Percentiles rank a stretch among this genome's conserved stretches.
Conservation (phyloP, 2,113 vertebrate genomes). For the Saguinus imperator region DNA sequence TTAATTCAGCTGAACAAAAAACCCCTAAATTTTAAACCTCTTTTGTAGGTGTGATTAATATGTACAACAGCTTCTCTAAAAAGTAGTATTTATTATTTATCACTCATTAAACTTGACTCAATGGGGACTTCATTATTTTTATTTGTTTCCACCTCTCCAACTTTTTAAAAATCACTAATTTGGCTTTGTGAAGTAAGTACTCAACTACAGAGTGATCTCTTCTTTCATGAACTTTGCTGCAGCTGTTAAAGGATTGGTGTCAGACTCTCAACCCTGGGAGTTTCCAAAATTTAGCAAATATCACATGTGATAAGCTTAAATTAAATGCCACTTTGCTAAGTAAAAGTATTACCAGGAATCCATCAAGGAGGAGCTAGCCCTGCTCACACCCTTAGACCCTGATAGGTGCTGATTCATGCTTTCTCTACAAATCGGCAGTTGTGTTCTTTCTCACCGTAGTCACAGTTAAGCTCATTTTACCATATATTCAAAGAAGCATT, state of each 20-base stretch:
- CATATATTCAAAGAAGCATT: constrained; percentile 16
- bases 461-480: background rate
- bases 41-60: background rate
- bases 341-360: background rate
- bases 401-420: background rate
- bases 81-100: constrained; percentile 23
- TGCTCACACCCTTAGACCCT: background rate
- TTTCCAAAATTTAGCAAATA: constrained; percentile 24
- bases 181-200: constrained; percentile 18
- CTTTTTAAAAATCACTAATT: constrained; percentile 20
- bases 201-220: constrained; percentile 8
- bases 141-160: background rate
- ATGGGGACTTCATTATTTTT: background rate
- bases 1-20: constrained; percentile 8
- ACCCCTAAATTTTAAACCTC: background rate
- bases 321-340: background rate
- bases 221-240: background rate
- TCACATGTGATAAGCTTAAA: background rate
- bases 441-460: background rate
- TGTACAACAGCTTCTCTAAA: background rate
- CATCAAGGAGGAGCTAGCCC: background rate
- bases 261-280: background rate
- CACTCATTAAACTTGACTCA: constrained; percentile 19
- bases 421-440: background rate
- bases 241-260: background rate